These are phyloP conservation scores for Ostrea denselamellosa DNA, from an alignment of 1,140 invertebrate genomes.

Conservation along the genomic window DNA sequence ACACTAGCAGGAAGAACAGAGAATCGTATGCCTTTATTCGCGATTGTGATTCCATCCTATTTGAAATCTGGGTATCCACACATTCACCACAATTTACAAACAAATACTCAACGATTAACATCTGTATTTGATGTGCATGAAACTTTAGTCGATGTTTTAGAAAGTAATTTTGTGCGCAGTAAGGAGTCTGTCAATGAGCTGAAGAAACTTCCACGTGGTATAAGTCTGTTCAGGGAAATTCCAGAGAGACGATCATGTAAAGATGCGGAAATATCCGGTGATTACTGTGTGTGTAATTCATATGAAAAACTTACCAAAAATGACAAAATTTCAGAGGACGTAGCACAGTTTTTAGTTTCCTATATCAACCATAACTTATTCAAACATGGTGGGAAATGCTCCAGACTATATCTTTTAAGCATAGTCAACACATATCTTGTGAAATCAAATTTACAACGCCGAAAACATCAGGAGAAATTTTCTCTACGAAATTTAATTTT, in stretches of 20 bases:
- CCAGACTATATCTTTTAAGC: constrained; percentile 47
- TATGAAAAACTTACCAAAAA: constrained; percentile 38
- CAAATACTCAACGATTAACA: constrained; percentile 81
- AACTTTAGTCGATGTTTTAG: constrained; percentile 74
- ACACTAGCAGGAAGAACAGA: constrained; percentile 92
- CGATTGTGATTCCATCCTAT: constrained; percentile 87
- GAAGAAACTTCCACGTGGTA: constrained; percentile 56
- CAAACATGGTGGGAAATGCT: constrained; percentile 58
- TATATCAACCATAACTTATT: constrained; percentile 62
- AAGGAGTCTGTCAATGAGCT: background rate
- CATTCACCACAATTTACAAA: constrained; percentile 84
- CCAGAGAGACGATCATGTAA: constrained; percentile 77
- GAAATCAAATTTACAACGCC: constrained; percentile 47
- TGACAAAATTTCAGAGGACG: constrained; percentile 43
- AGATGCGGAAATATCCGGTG: constrained; percentile 76
- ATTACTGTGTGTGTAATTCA: constrained; percentile 79
- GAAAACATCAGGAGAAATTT: constrained; percentile 52
- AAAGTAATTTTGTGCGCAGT: constrained; percentile 67
- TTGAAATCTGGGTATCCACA: constrained; percentile 84
- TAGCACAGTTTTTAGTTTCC: constrained; percentile 53
- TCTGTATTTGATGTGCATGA: constrained; percentile 79
- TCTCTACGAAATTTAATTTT: constrained; percentile 60
- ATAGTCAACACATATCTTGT: constrained; percentile 50
- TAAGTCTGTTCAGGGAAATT: constrained; percentile 77
- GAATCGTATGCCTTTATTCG: constrained; percentile 91